These are phyloP conservation scores for Eulemur albifrons DNA, from an alignment of 2,797 vertebrate genomes.

Conservation along the genomic window DNA sequence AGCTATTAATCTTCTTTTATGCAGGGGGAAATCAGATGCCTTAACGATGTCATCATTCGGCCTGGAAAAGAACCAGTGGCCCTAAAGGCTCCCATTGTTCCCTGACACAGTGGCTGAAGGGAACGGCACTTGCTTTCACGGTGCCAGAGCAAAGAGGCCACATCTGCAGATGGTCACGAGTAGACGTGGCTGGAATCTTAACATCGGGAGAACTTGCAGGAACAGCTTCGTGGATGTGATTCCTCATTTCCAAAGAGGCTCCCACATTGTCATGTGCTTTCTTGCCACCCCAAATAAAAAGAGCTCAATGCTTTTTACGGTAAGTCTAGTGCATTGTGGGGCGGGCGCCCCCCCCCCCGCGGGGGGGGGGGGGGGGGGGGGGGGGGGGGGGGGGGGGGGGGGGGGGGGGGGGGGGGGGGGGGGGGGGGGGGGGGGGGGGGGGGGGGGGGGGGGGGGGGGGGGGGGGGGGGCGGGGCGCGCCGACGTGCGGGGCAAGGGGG, in stretches of 20 bases:
- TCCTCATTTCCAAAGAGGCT: neutral
- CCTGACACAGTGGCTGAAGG: neutral
- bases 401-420: too few species aligned
- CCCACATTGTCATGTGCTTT: neutral
- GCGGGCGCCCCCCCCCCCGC: too few species aligned
- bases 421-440: too few species aligned
- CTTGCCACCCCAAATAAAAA: neutral
- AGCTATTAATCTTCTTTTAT: slow-evolving; percentile 37
- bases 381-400: too few species aligned
- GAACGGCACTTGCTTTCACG: neutral
- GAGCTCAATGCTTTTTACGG: neutral
- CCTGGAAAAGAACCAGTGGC: neutral
- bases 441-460: too few species aligned
- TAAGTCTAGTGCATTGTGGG: neutral
- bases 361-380: too few species aligned
- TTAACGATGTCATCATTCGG: neutral
- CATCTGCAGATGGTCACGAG: rapidly evolving
- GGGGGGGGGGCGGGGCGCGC: too few species aligned
- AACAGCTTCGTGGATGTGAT: neutral
- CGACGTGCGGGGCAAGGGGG: too few species aligned
- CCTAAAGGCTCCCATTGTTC: neutral
- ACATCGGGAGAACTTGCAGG: rapidly evolving
- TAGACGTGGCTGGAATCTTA: rapidly evolving
- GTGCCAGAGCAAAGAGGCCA: neutral
- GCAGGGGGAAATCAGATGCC: neutral